These are phyloP conservation scores for Sympetrum striolatum DNA, from an alignment of 2,888 invertebrate species.

Conservation along the genomic window DNA sequence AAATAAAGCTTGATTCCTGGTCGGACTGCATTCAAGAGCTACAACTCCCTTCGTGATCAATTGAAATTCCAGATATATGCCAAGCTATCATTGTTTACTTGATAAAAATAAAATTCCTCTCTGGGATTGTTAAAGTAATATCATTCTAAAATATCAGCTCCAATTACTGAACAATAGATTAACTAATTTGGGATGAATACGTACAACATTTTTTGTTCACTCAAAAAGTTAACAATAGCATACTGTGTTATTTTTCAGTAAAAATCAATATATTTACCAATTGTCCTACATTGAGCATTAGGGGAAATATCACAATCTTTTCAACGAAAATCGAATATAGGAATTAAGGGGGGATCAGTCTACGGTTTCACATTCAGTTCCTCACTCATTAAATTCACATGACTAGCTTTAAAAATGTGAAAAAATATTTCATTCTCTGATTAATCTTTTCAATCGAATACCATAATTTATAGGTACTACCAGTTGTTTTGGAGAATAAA, in stretches of 20 bases:
- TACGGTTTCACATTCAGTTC: neutral
- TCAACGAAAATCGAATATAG: neutral
- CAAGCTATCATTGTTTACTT: neutral
- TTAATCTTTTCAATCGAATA: no score
- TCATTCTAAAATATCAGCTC: neutral
- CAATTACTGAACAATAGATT: neutral
- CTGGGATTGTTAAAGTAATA: neutral
- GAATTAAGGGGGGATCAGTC: slow-evolving; percentile 7
- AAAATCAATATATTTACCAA: neutral
- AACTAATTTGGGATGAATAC: neutral
- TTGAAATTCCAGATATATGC: neutral
- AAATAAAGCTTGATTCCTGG: neutral
- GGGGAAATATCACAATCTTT: slow-evolving; percentile 4
- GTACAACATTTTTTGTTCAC: neutral
- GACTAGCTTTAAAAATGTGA: neutral
- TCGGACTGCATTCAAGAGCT: neutral
- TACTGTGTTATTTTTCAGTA: no score
- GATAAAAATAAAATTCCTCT: neutral
- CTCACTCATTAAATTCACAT: neutral
- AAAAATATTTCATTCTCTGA: neutral
- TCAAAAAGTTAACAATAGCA: neutral
- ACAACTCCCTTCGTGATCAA: neutral
- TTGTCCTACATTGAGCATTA: neutral
- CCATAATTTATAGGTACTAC: no score
- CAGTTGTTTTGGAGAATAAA: no score